Evolutionary conservation across 2,797 vertebrate genomes (phyloP), one percentile per base, ranked within the genome.

Genomic region (Chlorospingus flavigularis): DNA sequence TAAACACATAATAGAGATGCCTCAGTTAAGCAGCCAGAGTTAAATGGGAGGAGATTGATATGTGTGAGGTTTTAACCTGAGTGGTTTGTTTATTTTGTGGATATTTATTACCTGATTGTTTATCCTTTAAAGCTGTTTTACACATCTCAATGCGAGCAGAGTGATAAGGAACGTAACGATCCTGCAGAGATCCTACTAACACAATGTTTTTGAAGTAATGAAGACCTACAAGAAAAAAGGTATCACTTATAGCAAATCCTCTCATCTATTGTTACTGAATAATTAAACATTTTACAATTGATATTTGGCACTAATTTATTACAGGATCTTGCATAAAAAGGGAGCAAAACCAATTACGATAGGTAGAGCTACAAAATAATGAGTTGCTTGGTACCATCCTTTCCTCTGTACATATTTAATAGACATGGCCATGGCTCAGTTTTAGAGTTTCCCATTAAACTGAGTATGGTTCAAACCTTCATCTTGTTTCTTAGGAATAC

Each of bases 61-160:
- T 1, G 2, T 24, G 6, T 21, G 30, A 89, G 30, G 30, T 70
- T 72, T 87, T 85, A 82, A 63, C 21, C 24, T 19, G 13, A 79
- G 61, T 0, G 0, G 6, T 55, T 11, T 76, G 43, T 53, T 90
- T 77, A 45, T 87, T 85, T 68, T 86, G 50, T 55, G 67, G 47
- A 6, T 73, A 76, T 88, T 74, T 65, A 66, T 98, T 97, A 99
- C 99, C 99, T 97, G 99, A 99, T 92, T 99, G 99, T 96, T 99
- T 99, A 98, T 99, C 99, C 94, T 99, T 99, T 97, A 99, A 98
- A 96, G 99, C 99, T 48, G 99, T 99, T 98, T 99, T 99, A 98
- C 99, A 99, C 99, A 99, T 99, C 98, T 99, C 99, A 94, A 99
- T 99, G 70, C 99, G 98, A 90, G 99, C 99, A 23, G 99, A 99